Conservation (phyloP, 2,797 vertebrate species). For the Phylloscopus collybita region DNA sequence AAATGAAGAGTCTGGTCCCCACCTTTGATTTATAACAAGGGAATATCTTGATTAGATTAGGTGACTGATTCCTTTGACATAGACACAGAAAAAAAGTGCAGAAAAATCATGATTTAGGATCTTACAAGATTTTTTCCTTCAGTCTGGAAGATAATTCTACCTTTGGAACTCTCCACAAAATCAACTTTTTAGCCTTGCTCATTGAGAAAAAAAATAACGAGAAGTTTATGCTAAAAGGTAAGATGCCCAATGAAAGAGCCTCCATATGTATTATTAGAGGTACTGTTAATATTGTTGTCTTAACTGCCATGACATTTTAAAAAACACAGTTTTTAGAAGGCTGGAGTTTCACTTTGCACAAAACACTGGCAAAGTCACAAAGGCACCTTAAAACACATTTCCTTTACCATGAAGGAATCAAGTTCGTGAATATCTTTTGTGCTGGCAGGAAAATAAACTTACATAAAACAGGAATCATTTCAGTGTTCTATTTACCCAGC, state of each 20-base stretch:
- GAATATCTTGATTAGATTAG: not conserved
- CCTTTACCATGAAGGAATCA: not conserved
- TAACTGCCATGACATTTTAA: not conserved
- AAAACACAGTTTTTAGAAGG: fast-evolving
- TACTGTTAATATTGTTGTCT: not conserved
- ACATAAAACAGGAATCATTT: not conserved
- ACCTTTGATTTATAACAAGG: not conserved
- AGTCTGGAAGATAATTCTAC: not conserved
- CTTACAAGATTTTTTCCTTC: not conserved
- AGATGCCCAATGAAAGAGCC: not conserved
- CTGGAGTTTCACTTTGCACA: not conserved
- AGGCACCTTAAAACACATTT: not conserved
- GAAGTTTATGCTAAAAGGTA: not conserved
- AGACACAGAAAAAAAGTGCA: not conserved
- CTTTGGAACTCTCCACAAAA: not conserved
- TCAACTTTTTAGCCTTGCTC: not conserved
- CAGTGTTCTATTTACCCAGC: not conserved
- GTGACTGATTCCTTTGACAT: not conserved
- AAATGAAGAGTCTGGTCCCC: not conserved
- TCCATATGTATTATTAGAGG: not conserved
- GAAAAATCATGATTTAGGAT: not conserved
- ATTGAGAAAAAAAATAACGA: not conserved
- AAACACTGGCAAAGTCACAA: not conserved
- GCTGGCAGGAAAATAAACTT: not conserved
- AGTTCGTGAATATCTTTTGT: not conserved